Evolutionary conservation across 2,797 vertebrate genomes (phyloP).

Genomic region (Notolabrus celidotus): DNA sequence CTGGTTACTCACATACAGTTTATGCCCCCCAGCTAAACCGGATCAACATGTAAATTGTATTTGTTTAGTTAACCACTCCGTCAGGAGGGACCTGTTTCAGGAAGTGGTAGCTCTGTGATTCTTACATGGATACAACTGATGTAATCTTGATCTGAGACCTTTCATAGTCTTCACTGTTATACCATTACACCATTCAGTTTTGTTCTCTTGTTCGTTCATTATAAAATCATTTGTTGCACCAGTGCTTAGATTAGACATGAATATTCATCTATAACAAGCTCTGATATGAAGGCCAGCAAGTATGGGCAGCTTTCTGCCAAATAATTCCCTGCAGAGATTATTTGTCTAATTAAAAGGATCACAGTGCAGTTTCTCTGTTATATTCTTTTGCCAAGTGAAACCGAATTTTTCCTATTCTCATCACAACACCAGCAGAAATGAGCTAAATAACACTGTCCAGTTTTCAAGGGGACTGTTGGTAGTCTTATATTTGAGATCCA

Average conservation of each 20-base stretch:
- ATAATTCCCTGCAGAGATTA: constrained; percentile 13
- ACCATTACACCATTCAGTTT: neutral
- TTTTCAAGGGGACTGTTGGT: constrained; percentile 13
- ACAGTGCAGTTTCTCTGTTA: constrained; percentile 22
- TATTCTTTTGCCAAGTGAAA: constrained; percentile 5
- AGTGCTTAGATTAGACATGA: constrained; percentile 19
- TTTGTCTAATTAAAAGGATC: constrained; percentile 20
- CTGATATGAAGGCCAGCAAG: neutral
- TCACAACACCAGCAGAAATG: constrained; percentile 3
- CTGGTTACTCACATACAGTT: constrained; percentile 17
- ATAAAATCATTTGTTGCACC: constrained; percentile 5
- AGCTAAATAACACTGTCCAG: neutral
- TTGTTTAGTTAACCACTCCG: constrained; percentile 27
- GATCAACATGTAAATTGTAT: constrained; percentile 30
- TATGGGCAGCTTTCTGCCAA: constrained; percentile 4
- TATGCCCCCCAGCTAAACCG: constrained; percentile 6
- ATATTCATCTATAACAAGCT: constrained; percentile 9
- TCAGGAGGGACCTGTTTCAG: constrained; percentile 26
- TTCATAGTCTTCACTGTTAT: neutral
- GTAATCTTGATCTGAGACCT: constrained; percentile 13
- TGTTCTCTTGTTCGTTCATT: neutral
- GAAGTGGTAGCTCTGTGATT: constrained; percentile 14
- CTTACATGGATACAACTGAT: constrained; percentile 14
- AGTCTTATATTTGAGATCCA: constrained; percentile 8
- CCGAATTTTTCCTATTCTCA: constrained; percentile 10